Percentiles rank a stretch among this genome's conserved stretches.
phyloP scores from a whole-genome alignment of 1,140 invertebrate species.

The Dendrolimus punctatus region DNA sequence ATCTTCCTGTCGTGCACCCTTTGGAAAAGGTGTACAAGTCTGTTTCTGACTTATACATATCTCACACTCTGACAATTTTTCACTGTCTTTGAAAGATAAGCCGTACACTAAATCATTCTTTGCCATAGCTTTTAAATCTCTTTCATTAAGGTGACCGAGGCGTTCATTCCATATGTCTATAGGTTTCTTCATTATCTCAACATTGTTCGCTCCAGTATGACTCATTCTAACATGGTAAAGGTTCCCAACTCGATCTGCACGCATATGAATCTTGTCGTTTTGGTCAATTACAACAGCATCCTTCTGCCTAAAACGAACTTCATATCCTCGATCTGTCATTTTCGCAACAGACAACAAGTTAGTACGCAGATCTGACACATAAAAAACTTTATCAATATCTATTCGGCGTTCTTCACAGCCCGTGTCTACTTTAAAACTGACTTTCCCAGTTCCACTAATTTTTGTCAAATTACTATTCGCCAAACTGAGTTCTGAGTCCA shows the following conservation, averaged over 20 bases:
- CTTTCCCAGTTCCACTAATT: constrained; percentile 12
- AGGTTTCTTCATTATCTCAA: constrained; percentile 14
- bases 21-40: constrained; percentile 14
- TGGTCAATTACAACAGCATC: constrained; percentile 15
- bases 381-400: constrained; percentile 17
- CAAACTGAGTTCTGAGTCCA: constrained; percentile 4
- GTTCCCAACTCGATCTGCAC: constrained; percentile 15
- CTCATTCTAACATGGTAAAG: constrained; percentile 15
- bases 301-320: constrained; percentile 15
- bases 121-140: constrained; percentile 12
- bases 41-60: constrained; percentile 17
- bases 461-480: constrained; percentile 5
- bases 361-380: constrained; percentile 14
- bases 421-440: constrained; percentile 16
- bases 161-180: constrained; percentile 17
- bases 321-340: constrained; percentile 17
- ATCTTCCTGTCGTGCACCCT: constrained; percentile 3
- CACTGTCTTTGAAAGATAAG: constrained; percentile 13
- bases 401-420: constrained; percentile 14
- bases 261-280: too few species aligned
- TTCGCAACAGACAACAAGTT: constrained; percentile 18
- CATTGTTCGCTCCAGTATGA: constrained; percentile 12
- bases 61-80: constrained; percentile 23
- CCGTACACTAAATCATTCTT: constrained; percentile 14
- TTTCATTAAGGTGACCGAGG: constrained; percentile 14